Evolutionary conservation across 2,797 vertebrate species (phyloP).

Genomic region (Jordanella pulchra): DNA sequence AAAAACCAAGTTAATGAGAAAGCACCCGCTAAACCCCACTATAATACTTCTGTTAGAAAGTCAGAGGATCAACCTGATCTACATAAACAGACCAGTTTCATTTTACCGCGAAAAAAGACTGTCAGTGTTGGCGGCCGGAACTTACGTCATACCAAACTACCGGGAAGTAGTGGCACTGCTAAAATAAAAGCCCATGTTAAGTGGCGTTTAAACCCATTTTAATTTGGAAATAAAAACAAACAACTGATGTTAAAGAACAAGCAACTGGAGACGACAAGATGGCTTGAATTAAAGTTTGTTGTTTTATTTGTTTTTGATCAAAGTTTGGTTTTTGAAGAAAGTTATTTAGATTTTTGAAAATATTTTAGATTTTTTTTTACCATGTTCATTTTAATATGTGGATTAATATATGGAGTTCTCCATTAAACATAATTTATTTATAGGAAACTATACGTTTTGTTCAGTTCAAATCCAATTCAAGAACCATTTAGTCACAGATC

Average conservation of each 20-base stretch:
- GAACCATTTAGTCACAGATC: not conserved
- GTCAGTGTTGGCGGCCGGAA: slow-evolving; percentile 63
- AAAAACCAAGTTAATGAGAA: accelerated
- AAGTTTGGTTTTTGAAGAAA: too few species aligned
- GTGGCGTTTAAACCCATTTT: not conserved
- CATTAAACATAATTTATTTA: not conserved
- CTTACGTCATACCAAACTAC: slow-evolving; percentile 21
- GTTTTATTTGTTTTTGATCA: too few species aligned
- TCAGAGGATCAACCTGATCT: not conserved
- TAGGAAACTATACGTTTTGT: too few species aligned
- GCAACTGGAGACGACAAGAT: not conserved
- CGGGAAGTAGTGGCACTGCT: slow-evolving; percentile 9
- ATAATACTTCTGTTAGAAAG: accelerated
- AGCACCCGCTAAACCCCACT: accelerated
- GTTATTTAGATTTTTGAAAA: not conserved
- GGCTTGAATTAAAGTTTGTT: too few species aligned
- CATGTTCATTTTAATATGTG: not conserved
- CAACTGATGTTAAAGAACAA: not conserved
- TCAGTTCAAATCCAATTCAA: too few species aligned
- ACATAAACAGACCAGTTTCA: slow-evolving; percentile 22
- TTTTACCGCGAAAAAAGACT: slow-evolving; percentile 75
- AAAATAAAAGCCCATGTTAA: slow-evolving; percentile 24
- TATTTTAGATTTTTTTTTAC: not conserved
- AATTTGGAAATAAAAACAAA: not conserved
- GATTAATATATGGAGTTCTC: not conserved